phyloP scores from a whole-genome alignment of 2,888 invertebrate species.

The Caenorhabditis panamensis region DNA sequence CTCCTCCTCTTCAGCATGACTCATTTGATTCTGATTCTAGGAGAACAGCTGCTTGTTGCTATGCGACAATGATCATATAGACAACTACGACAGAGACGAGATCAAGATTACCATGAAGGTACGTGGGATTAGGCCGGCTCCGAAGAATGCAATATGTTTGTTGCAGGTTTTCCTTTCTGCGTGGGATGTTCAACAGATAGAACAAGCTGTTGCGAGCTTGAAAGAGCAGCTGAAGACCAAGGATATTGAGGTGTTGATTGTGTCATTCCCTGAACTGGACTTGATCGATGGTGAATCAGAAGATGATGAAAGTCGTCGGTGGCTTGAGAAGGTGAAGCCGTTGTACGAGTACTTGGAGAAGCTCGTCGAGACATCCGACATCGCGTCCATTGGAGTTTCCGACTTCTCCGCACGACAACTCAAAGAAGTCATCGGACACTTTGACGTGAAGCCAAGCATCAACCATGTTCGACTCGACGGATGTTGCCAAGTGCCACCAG shows the following conservation, averaged over 20 bases:
- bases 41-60: constrained; percentile 77
- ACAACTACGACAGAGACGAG: constrained; percentile 79
- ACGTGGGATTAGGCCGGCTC: neutral
- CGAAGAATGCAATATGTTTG: neutral
- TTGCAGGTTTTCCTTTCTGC: constrained; percentile 69
- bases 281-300: constrained; percentile 71
- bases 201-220: constrained; percentile 70
- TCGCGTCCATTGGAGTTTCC: constrained; percentile 78
- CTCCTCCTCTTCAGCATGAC: neutral
- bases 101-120: constrained; percentile 80
- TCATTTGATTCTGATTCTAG: constrained; percentile 50
- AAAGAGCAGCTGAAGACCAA: constrained; percentile 75
- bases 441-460: constrained; percentile 74
- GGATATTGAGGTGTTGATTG: constrained; percentile 75
- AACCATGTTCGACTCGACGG: constrained; percentile 79
- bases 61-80: constrained; percentile 75
- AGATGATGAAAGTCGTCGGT: constrained; percentile 65
- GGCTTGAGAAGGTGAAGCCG: constrained; percentile 67
- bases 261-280: constrained; percentile 76
- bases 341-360: constrained; percentile 69
- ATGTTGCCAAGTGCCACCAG: constrained; percentile 85
- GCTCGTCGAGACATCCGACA: constrained; percentile 72
- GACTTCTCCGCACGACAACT: constrained; percentile 76
- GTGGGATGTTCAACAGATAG: constrained; percentile 72
- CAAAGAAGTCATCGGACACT: constrained; percentile 58